phyloP scores from a whole-genome alignment of 2,797 vertebrate genomes.

The Takifugu rubripes region DNA sequence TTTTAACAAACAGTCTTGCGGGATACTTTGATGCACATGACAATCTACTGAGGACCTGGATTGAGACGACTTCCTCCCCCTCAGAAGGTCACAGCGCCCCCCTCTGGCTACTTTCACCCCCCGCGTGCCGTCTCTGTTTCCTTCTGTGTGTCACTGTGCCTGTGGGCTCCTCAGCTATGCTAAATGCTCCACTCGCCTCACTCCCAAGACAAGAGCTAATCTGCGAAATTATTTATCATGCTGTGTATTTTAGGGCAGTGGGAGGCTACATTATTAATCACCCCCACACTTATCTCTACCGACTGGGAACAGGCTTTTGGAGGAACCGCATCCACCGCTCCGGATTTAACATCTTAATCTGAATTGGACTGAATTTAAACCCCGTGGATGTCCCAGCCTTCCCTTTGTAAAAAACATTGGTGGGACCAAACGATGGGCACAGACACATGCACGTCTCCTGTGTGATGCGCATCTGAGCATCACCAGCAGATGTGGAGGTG shows the following conservation, averaged over 20 bases:
- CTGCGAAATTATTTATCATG: conserved; percentile 72
- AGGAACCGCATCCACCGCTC: neutral
- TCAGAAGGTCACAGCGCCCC: conserved; percentile 40
- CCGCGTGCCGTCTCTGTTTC: conserved; percentile 9
- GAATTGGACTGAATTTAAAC: conserved; percentile 38
- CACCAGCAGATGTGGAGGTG: conserved; percentile 3
- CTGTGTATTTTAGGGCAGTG: conserved; percentile 67
- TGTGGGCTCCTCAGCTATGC: conserved; percentile 49
- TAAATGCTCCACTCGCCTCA: conserved; percentile 63
- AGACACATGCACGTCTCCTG: too few relatives aligned
- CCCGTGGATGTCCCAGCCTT: neutral
- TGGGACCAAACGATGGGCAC: too few relatives aligned
- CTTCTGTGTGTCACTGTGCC: conserved; percentile 53
- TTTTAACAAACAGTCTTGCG: too few relatives aligned
- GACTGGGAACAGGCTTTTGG: neutral
- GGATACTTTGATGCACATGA: too few relatives aligned
- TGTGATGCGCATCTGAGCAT: conserved; percentile 3
- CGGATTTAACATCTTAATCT: conserved; percentile 16
- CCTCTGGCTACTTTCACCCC: conserved; percentile 33
- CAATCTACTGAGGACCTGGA: too few relatives aligned
- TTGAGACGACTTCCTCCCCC: neutral
- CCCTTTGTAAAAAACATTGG: too few relatives aligned
- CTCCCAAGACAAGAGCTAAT: conserved; percentile 63
- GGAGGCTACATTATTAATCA: conserved; percentile 64
- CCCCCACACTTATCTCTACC: conserved; percentile 19